A percentile compares a stretch with the other conserved stretches of the same genome.
Evolutionary conservation across 2,888 invertebrate genomes (phyloP).

Genomic region (Pachliopta kotzebuea): DNA sequence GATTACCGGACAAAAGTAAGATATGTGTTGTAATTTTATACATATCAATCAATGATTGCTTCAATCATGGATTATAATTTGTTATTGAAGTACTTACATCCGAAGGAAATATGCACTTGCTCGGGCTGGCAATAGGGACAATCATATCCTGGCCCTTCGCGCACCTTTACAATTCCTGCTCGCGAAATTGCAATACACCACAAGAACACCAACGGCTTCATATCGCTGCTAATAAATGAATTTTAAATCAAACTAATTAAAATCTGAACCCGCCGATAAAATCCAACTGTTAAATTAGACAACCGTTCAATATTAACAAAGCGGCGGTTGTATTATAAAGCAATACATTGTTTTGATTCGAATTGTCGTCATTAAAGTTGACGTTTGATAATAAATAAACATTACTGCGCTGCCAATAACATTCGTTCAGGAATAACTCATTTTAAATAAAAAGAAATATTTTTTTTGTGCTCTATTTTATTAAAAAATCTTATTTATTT

Average conservation of each 20-base stretch:
- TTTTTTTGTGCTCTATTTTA: too few relatives aligned
- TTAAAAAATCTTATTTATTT: too few relatives aligned
- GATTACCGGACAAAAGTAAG: too few relatives aligned
- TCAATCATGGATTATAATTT: too few relatives aligned
- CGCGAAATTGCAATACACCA: constrained; percentile 36
- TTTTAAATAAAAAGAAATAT: too few relatives aligned
- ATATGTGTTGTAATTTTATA: too few relatives aligned
- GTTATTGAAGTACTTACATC: constrained; percentile 58
- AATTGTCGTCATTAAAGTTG: constrained; percentile 19
- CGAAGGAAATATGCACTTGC: constrained; percentile 84
- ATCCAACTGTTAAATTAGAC: constrained; percentile 7
- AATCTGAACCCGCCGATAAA: neutral
- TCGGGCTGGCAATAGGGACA: constrained; percentile 81
- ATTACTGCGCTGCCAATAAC: constrained; percentile 10
- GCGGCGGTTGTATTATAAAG: constrained; percentile 5
- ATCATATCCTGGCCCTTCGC: constrained; percentile 41
- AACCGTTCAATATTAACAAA: constrained; percentile 8
- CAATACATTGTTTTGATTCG: constrained; percentile 15
- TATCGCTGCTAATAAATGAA: constrained; percentile 27
- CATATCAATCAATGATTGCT: too few relatives aligned
- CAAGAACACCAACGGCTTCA: constrained; percentile 39
- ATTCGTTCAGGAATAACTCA: constrained; percentile 3
- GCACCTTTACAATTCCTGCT: constrained; percentile 30
- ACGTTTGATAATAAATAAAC: constrained; percentile 19
- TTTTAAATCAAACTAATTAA: neutral